Base-by-base conservation (phyloP, 1,140 invertebrate genomes). In the Fopius arisanus region DNA sequence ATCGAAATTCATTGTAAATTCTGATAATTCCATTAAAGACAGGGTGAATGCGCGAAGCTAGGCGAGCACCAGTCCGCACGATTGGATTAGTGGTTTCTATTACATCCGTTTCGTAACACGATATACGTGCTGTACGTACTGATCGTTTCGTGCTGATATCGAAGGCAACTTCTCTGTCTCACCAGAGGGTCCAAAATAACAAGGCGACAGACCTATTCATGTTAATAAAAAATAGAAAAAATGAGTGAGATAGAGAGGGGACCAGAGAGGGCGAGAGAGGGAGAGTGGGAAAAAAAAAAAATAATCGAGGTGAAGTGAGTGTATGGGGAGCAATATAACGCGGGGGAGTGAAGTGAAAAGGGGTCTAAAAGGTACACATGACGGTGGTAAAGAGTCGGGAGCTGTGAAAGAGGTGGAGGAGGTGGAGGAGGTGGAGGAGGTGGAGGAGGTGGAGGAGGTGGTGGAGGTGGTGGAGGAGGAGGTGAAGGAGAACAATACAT, bases 41-140 rank as follows among this genome's bases (percentile, higher is more conserved):
- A 59, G 54, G 23, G 21, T 59, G 54, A 59, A 59, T 59, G 54
- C 54, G 54, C 23, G 19, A 12, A 59, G 54, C 54, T 67, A 68
- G 66, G 31, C 28, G 48, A 33, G 10, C 21, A n/a, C 21, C 48
- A 59, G 72, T 67, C 72, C 43, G 66, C 66, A 74, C 68, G 63
- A 74, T 66, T 74, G 62, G 72, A 74, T 74, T 74, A 74, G 72
- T 74, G 67, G 63, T 37, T 69, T 68, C 72, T 74, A 74, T 74
- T 74, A 74, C 67, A 74, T 54, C 72, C 62, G 72, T 74, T 74
- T 74, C 72, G 72, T 74, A 74, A 74, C 72, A 68, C 72, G 72
- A 74, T 74, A 74, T 59, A 59, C 72, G 72, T 74, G 72, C 48
- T 74, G 67, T 74, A 74, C 72, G 67, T 74, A 66, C 67, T 62